Percentiles rank a stretch among this genome's conserved stretches.
Evolutionary conservation across 2,113 vertebrate species (phyloP).

Genomic region (Colossoma macropomum): DNA sequence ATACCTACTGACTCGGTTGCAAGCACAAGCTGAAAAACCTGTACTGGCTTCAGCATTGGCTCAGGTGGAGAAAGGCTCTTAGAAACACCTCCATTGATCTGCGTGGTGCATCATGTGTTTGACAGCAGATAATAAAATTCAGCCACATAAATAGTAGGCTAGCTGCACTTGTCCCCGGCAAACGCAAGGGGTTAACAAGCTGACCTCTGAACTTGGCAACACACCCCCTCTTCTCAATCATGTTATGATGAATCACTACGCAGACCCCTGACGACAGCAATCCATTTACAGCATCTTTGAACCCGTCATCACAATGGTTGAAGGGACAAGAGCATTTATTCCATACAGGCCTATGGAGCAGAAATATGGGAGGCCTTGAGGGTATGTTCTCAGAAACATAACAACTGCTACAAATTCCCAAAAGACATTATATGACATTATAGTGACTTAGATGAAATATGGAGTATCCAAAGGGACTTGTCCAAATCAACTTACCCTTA

Average conservation of each 20-base stretch:
- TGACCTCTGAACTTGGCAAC: constrained; percentile 62
- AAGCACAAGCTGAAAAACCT: too few species aligned
- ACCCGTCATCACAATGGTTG: constrained; percentile 47
- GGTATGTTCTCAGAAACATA: background rate
- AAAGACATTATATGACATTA: background rate
- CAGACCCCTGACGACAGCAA: constrained; percentile 48
- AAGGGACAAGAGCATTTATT: constrained; percentile 15
- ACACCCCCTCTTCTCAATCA: background rate
- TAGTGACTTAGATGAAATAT: background rate
- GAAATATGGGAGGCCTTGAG: background rate
- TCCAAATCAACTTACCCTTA: constrained; percentile 8
- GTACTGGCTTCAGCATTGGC: background rate
- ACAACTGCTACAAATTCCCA: background rate
- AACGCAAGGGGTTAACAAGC: constrained; percentile 60
- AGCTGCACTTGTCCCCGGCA: constrained; percentile 16
- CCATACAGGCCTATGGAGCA: background rate
- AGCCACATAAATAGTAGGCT: constrained; percentile 54
- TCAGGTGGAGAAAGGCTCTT: background rate
- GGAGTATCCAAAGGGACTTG: background rate
- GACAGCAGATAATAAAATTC: constrained; percentile 47
- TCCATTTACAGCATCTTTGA: constrained; percentile 35
- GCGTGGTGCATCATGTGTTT: constrained; percentile 54
- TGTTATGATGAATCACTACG: constrained; percentile 56
- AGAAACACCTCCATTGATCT: constrained; percentile 31
- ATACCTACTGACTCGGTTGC: too few species aligned